Evolutionary conservation across 2,888 invertebrate species (phyloP).

Genomic region (Congeria kusceri): DNA sequence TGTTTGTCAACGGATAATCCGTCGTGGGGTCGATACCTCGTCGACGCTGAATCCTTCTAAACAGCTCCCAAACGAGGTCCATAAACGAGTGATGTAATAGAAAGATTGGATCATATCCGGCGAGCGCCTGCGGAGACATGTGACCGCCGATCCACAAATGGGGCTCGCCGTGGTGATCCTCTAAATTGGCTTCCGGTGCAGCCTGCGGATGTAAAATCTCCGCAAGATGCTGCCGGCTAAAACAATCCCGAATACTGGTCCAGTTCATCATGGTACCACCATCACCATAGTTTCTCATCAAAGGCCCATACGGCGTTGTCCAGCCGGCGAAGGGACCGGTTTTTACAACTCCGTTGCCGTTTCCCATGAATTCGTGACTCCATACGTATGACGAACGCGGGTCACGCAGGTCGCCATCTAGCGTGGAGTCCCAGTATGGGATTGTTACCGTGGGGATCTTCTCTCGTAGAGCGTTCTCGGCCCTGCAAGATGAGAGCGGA

Average conservation of each 20-base stretch:
- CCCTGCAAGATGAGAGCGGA: slow-evolving; percentile 52
- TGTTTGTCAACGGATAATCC: slow-evolving; percentile 69
- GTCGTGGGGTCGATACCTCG: slow-evolving; percentile 67
- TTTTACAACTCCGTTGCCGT: slow-evolving; percentile 68
- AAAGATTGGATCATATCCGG: slow-evolving; percentile 78
- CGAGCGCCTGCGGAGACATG: slow-evolving; percentile 75
- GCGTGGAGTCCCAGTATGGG: slow-evolving; percentile 73
- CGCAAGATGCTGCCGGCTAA: slow-evolving; percentile 55
- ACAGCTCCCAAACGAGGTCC: slow-evolving; percentile 78
- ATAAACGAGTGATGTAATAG: slow-evolving; percentile 77
- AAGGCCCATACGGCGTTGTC: slow-evolving; percentile 67
- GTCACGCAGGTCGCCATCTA: slow-evolving; percentile 65
- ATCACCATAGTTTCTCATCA: slow-evolving; percentile 69
- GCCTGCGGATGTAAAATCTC: slow-evolving; percentile 68
- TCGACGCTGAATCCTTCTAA: slow-evolving; percentile 68
- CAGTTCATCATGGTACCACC: slow-evolving; percentile 70
- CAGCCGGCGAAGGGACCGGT: slow-evolving; percentile 70
- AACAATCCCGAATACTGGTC: slow-evolving; percentile 62
- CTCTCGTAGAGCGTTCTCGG: slow-evolving; percentile 71
- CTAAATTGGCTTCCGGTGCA: slow-evolving; percentile 62
- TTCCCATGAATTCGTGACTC: slow-evolving; percentile 66
- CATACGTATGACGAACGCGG: slow-evolving; percentile 66
- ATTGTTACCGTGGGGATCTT: slow-evolving; percentile 66
- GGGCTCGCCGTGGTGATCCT: slow-evolving; percentile 68
- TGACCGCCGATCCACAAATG: slow-evolving; percentile 76